A percentile compares a stretch with the other conserved stretches of the same genome.
phyloP scores from a whole-genome alignment of 2,113 vertebrate genomes.

The Ahaetulla prasina region DNA sequence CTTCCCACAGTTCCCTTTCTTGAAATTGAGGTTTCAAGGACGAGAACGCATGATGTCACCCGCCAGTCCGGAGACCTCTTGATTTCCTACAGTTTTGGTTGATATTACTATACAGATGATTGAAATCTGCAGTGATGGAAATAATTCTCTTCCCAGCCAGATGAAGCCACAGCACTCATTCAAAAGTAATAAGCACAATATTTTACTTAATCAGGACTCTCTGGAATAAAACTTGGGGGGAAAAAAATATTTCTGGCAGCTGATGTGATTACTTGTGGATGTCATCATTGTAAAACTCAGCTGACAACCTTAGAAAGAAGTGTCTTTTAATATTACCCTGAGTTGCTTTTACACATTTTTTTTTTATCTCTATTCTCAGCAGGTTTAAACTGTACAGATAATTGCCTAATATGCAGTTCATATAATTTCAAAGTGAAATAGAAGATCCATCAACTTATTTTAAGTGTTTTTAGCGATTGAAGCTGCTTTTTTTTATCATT shows the following conservation, averaged over 20 bases:
- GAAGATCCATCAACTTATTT: conserved; percentile 47
- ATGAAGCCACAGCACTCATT: conserved; percentile 45
- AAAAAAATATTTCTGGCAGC: conserved; percentile 41
- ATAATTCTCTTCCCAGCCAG: conserved; percentile 49
- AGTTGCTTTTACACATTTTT: conserved; percentile 49
- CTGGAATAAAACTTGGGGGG: conserved; percentile 41
- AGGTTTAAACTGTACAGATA: conserved; percentile 58
- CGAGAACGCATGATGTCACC: not conserved
- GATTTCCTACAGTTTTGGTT: conserved; percentile 18
- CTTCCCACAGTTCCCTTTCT: not conserved
- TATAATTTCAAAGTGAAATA: conserved; percentile 63
- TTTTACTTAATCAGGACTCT: conserved; percentile 52
- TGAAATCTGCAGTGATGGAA: conserved; percentile 37
- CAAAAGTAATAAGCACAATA: conserved; percentile 41
- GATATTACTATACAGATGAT: conserved; percentile 33
- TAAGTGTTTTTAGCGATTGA: conserved; percentile 52
- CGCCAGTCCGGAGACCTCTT: conserved; percentile 1
- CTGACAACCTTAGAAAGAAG: conserved; percentile 41
- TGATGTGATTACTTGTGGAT: conserved; percentile 44
- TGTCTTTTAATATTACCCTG: conserved; percentile 53
- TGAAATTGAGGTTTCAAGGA: not conserved
- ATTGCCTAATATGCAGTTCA: conserved; percentile 64
- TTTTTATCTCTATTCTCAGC: conserved; percentile 57
- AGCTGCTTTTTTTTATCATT: conserved; percentile 54
- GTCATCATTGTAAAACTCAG: conserved; percentile 52